Conservation (phyloP, 2,797 vertebrate species). For the Atherinosoma microstoma region DNA sequence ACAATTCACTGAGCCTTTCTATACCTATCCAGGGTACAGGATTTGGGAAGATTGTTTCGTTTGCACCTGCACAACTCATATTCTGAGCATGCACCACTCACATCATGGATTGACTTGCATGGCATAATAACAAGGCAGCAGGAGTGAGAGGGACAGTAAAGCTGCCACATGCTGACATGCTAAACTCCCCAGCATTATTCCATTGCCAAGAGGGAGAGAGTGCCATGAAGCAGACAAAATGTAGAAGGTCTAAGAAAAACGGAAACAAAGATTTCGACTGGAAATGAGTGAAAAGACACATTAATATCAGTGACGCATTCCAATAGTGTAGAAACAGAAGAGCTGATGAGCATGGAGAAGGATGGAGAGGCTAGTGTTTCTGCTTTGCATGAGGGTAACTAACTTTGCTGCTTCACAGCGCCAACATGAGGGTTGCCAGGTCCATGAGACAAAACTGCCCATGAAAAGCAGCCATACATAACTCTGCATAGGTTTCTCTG, state of each 20-base stretch:
- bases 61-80: neutral
- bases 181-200: neutral
- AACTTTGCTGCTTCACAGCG: neutral
- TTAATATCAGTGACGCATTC: neutral
- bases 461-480: neutral
- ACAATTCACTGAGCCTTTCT: neutral
- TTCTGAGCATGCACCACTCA: neutral
- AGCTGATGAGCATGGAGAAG: neutral
- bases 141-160: neutral
- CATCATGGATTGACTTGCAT: neutral
- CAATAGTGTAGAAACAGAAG: neutral
- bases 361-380: neutral
- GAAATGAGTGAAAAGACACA: neutral
- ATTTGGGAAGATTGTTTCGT: neutral
- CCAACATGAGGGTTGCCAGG: neutral
- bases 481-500: neutral
- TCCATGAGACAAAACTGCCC: no score
- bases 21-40: neutral
- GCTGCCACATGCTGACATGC: neutral
- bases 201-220: neutral
- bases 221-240: neutral
- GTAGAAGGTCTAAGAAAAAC: conserved; percentile 1
- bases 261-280: neutral
- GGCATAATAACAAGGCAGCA: neutral
- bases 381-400: neutral